phyloP scores from a whole-genome alignment of 2,888 invertebrate species.

The Ochropleura leucogaster region DNA sequence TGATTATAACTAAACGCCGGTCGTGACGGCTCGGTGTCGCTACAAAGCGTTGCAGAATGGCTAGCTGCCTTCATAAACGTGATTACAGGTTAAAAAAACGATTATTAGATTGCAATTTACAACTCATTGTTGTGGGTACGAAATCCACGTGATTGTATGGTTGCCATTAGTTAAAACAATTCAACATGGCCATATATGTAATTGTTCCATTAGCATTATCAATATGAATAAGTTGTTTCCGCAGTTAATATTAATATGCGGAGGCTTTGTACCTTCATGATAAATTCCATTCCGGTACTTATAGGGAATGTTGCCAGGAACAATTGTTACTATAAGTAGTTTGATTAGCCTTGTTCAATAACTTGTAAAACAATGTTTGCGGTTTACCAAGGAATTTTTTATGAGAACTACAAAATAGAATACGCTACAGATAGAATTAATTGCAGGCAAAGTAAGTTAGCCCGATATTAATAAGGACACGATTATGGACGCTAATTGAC shows the following conservation, averaged over 20 bases:
- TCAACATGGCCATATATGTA: constrained; percentile 29
- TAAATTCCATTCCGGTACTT: constrained; percentile 14
- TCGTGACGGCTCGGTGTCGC: constrained; percentile 76
- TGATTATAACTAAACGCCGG: constrained; percentile 84
- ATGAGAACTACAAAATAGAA: neutral
- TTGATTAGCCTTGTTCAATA: neutral
- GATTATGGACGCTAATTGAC: constrained; percentile 2
- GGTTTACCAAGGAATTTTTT: neutral
- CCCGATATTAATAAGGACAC: neutral
- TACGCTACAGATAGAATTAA: neutral
- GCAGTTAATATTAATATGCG: constrained; percentile 18
- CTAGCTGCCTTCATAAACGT: constrained; percentile 79
- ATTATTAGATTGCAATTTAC: constrained; percentile 83
- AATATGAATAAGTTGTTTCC: constrained; percentile 14
- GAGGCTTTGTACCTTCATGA: constrained; percentile 27
- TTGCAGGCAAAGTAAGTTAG: neutral
- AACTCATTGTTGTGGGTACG: constrained; percentile 67
- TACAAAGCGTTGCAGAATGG: constrained; percentile 80
- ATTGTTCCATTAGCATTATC: constrained; percentile 29
- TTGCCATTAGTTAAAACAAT: constrained; percentile 53
- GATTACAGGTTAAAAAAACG: constrained; percentile 81
- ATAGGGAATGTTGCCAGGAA: constrained; percentile 11
- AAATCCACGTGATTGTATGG: constrained; percentile 68
- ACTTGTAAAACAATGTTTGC: constrained; percentile 11
- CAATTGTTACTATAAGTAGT: constrained; percentile 3